These are phyloP conservation scores for Galaxea fascicularis DNA, from an alignment of 92 coral and sea anemone species.

Conservation along the genomic window DNA sequence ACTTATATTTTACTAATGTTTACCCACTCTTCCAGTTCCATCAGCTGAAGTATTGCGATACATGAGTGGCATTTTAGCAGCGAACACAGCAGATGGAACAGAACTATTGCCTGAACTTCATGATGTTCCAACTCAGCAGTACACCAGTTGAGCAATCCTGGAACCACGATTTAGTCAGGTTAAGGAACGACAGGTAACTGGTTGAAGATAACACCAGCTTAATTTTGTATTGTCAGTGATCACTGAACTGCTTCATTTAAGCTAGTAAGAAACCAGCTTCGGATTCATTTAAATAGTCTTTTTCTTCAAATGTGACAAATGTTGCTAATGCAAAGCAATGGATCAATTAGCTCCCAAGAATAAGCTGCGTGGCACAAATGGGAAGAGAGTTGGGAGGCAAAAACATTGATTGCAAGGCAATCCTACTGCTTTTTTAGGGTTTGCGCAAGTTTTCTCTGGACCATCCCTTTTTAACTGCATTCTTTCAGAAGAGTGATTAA, in stretches of 20 bases:
- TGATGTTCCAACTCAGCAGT: conserved; percentile 20
- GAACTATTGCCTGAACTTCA: conserved; percentile 8
- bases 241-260: not conserved
- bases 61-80: conserved; percentile 27
- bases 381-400: conserved; percentile 5
- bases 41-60: not conserved
- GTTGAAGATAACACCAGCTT: not conserved
- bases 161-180: conserved; percentile 35
- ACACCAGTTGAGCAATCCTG: conserved; percentile 25
- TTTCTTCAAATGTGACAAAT: not conserved
- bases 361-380: not conserved
- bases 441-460: not conserved
- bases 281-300: not conserved
- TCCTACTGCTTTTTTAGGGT: not conserved
- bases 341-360: conserved; percentile 1
- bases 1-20: not conserved
- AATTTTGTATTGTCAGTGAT: not conserved
- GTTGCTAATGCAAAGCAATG: conserved; percentile 3
- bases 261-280: conserved; percentile 3
- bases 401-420: not conserved
- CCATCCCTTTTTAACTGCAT: not conserved
- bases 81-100: conserved; percentile 14
- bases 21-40: not conserved
- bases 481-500: not conserved
- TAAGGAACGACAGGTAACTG: conserved; percentile 1